These are phyloP conservation scores for Mungos mungo DNA, from an alignment of 2,113 vertebrate genomes.

Conservation along the genomic window DNA sequence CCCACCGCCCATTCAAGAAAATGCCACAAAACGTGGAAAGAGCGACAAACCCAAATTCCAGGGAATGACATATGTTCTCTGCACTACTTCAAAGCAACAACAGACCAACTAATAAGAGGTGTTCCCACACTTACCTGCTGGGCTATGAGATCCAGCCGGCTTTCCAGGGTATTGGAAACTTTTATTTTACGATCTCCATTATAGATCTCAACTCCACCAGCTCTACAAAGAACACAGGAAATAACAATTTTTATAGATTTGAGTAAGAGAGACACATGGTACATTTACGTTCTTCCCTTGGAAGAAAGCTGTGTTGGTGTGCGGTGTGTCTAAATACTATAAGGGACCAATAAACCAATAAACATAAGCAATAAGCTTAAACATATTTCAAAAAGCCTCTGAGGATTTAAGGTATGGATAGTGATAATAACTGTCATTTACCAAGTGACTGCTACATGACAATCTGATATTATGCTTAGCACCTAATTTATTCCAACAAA, in stretches of 20 bases:
- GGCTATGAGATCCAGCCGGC: conserved; percentile 96
- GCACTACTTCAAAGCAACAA: not conserved
- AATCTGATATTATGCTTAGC: not conserved
- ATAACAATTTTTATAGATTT: not conserved
- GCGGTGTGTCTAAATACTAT: not conserved
- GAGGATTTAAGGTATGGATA: not conserved
- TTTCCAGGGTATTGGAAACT: conserved; percentile 97
- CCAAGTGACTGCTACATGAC: not conserved
- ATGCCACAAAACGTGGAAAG: not conserved
- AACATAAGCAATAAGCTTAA: not conserved
- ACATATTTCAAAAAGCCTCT: not conserved
- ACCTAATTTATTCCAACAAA: not conserved
- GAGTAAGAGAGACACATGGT: not conserved
- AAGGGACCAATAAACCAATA: no score
- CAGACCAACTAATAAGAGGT: not conserved
- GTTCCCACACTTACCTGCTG: conserved; percentile 91
- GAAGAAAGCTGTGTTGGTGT: not conserved
- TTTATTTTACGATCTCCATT: conserved; percentile 95
- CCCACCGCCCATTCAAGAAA: not conserved
- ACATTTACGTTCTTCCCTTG: no score
- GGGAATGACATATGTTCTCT: not conserved
- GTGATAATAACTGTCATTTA: not conserved
- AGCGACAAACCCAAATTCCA: not conserved
- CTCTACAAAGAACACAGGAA: conserved; percentile 81
- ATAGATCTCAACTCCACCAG: conserved; percentile 96